Conservation (phyloP, 23 tunicate genomes). For the Ascidia mentula region DNA sequence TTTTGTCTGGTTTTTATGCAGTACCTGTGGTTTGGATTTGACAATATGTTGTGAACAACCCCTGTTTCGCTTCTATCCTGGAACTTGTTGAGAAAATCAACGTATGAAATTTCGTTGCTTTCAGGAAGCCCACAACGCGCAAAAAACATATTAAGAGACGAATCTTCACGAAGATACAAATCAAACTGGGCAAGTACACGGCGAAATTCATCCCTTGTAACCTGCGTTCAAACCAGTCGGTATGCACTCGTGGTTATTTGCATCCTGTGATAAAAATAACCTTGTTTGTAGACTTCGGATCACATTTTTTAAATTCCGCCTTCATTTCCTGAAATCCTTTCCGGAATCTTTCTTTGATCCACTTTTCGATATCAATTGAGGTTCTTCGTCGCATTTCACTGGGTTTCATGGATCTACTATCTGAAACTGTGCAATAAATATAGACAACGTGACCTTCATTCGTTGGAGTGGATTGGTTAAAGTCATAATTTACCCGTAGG, state of each 20-base stretch:
- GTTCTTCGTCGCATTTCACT: constrained; percentile 76
- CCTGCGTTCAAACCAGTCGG: constrained; percentile 23
- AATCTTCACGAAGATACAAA: constrained; percentile 85
- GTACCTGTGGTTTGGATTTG: constrained; percentile 74
- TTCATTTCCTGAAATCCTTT: constrained; percentile 92
- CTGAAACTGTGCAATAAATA: constrained; percentile 26
- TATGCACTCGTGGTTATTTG: background rate
- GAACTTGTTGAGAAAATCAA: constrained; percentile 68
- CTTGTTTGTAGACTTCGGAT: constrained; percentile 56
- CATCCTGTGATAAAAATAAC: constrained; percentile 17
- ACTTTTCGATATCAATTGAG: constrained; percentile 87
- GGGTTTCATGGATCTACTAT: constrained; percentile 55
- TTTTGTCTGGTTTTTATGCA: no score
- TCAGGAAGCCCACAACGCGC: constrained; percentile 82
- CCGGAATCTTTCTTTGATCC: constrained; percentile 90
- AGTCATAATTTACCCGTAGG: background rate
- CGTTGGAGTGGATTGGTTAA: no score
- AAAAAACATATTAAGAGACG: constrained; percentile 84
- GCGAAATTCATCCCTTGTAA: constrained; percentile 78
- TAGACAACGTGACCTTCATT: background rate
- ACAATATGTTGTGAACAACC: constrained; percentile 80
- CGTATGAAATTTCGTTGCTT: constrained; percentile 79
- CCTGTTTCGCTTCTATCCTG: constrained; percentile 96
- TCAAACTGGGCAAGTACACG: constrained; percentile 88
- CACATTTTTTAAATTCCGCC: constrained; percentile 72